These are phyloP conservation scores for Bostrychus sinensis DNA, from an alignment of 2,113 vertebrate genomes.

Conservation along the genomic window DNA sequence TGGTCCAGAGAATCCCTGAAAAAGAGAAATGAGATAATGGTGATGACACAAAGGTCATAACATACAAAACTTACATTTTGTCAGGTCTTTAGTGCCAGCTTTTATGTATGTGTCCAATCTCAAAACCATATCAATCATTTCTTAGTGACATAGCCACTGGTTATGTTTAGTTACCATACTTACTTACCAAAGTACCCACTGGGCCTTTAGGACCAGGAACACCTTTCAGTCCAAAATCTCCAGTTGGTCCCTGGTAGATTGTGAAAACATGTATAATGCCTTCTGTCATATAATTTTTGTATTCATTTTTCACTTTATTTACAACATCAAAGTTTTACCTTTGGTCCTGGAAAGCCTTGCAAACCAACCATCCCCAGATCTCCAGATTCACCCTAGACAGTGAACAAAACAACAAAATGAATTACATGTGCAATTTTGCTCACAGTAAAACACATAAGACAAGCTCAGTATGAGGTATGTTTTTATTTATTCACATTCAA, in stretches of 20 bases:
- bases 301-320: background rate
- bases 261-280: background rate
- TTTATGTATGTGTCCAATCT: background rate
- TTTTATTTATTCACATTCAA: no score
- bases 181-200: slow-evolving; percentile 86
- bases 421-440: background rate
- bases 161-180: background rate
- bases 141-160: no score
- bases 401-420: slow-evolving; percentile 18
- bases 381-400: slow-evolving; percentile 88
- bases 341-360: slow-evolving; percentile 93
- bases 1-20: slow-evolving; percentile 90
- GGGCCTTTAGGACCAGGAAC: slow-evolving; percentile 91
- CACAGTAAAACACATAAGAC: background rate
- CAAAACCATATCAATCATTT: no score
- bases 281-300: background rate
- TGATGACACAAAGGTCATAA: slow-evolving; percentile 14
- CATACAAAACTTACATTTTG: background rate
- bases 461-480: no score
- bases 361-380: slow-evolving; percentile 88
- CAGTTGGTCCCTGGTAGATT: slow-evolving; percentile 85
- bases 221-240: slow-evolving; percentile 86
- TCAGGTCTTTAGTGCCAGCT: no score
- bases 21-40: slow-evolving; percentile 52
- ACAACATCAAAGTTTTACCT: slow-evolving; percentile 73